Evolutionary conservation across 2,113 vertebrate genomes (phyloP).

Genomic region (Aphyosemion australe): DNA sequence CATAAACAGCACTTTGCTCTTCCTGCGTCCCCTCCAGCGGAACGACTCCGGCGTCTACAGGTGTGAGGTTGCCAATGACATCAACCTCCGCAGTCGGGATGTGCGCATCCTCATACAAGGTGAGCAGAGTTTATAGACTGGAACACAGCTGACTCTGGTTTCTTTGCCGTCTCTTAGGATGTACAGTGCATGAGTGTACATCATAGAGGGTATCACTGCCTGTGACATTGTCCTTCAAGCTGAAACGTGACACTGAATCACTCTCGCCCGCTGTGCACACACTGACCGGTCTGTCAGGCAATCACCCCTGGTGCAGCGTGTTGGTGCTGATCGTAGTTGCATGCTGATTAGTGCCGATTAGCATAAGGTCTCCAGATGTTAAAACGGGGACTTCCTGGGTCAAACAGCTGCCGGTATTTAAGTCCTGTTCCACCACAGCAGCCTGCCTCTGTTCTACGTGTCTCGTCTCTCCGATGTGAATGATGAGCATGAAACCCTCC

Average conservation of each 20-base stretch:
- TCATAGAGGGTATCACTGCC: slow-evolving; percentile 57
- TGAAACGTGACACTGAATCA: slow-evolving; percentile 68
- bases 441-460: slow-evolving; percentile 38
- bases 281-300: slow-evolving; percentile 19
- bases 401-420: slow-evolving; percentile 55
- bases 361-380: slow-evolving; percentile 66
- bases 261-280: slow-evolving; percentile 26
- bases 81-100: slow-evolving; percentile 91
- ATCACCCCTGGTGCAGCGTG: slow-evolving; percentile 10
- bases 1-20: slow-evolving; percentile 90
- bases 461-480: slow-evolving; percentile 35
- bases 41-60: slow-evolving; percentile 94
- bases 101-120: slow-evolving; percentile 91
- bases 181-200: slow-evolving; percentile 35
- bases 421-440: slow-evolving; percentile 25
- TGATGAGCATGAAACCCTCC: slow-evolving; percentile 48
- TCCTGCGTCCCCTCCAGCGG: slow-evolving; percentile 87
- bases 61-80: slow-evolving; percentile 92
- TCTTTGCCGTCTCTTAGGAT: slow-evolving; percentile 54
- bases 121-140: slow-evolving; percentile 72
- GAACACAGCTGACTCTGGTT: slow-evolving; percentile 60
- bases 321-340: slow-evolving; percentile 47
- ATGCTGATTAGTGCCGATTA: slow-evolving; percentile 60
- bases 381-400: slow-evolving; percentile 27
- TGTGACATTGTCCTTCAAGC: slow-evolving; percentile 66